Base-by-base conservation (phyloP, 2,888 invertebrate species). In the Plusia festucae region DNA sequence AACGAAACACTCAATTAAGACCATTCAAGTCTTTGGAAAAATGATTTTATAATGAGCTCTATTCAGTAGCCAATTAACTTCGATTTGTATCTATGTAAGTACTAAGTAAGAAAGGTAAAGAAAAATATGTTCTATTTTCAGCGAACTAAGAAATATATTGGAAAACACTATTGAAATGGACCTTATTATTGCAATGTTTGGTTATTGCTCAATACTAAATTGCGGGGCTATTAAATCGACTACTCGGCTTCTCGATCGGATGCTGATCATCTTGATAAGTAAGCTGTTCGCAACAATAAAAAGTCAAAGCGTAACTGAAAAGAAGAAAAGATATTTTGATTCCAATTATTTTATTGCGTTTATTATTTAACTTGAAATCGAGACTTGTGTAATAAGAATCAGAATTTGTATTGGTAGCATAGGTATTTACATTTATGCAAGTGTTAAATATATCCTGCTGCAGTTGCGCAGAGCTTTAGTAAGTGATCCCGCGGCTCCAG, bases 41-140 rank as follows among this genome's bases (percentile, higher is more conserved):
- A 68, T 61, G 62, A 78, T 81, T 79, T 68, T 63, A 67, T 83
- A 84, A 84, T 79, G 78, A 84, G 70, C 72, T 60, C 74, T 75
- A 80, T 83, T 85, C 78, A 82, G 67, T 60, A 55, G 68, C 58
- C 72, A 78, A 79, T 80, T 80, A 81, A 68, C 68, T 72, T 65
- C 60, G 63, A 63, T 70, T 62, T 53, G 59, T 68, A 56, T 57
- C 67, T 60, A 22, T 63, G 53, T 52, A 22, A 65, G 53, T 52
- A 64, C 22, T 11, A n/a, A 13, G 22, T 9, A 15, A 3, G 24
- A 9, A 24, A 61, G 59, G n/a, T 52, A 67, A 46, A 34, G 53
- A 18, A 66, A 65, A 68, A 54, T 32, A 46, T 18, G 53, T 74
- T 49, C 13, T 72, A 68, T 27, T 15, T 40, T 1, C 2, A 7